Evolutionary conservation across 2,113 vertebrate species (phyloP), one percentile per base, ranked within the genome.

Genomic region (Megaceryle torquata): DNA sequence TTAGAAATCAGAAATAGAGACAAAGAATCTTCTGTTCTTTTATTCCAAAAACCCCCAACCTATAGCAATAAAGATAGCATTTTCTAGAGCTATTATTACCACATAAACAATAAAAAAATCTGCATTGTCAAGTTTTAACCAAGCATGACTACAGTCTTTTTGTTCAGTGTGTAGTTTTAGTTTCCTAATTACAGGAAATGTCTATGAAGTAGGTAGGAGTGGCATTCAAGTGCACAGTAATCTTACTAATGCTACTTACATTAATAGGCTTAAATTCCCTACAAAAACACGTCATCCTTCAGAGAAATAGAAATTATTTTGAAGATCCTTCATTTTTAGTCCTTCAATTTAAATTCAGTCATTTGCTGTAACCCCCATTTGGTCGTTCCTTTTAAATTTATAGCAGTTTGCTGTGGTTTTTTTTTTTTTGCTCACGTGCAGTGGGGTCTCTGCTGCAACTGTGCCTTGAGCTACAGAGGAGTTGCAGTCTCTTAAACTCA

Each of bases 181-280:
- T 37, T 71, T 91, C 39, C 56, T 93, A 94, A 96, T 83, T 79
- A 84, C 95, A 91, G 93, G 92, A 95, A 96, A 79, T 48, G 51
- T 89, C 83, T 79, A 20, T 78, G 71, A 89, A 61, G 85, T 60
- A 91, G 53, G 86, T 67, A 91, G 44, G 75, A 88, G 51, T 77
- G 76, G 86, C 94, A 94, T 51, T 93, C 69, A 61, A 82, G 80
- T 15, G 67, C 21, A 51, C 75, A 76, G 51, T 92, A 92, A 93
- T 93, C 84, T 95, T 86, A 91, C 68, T 95, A 89, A 94, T 79
- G 31, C 44, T 53, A 70, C 75, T 94, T 95, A 91, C 3, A 86
- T 85, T 91, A 96, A 94, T 87, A 90, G 64, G 51, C 82, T 81
- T 94, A 95, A 93, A 94, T 84, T 82, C 88, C 64, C 90, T 67